These are phyloP conservation scores for Aporrectodea caliginosa DNA, from an alignment of 1,140 invertebrate genomes.

Conservation along the genomic window DNA sequence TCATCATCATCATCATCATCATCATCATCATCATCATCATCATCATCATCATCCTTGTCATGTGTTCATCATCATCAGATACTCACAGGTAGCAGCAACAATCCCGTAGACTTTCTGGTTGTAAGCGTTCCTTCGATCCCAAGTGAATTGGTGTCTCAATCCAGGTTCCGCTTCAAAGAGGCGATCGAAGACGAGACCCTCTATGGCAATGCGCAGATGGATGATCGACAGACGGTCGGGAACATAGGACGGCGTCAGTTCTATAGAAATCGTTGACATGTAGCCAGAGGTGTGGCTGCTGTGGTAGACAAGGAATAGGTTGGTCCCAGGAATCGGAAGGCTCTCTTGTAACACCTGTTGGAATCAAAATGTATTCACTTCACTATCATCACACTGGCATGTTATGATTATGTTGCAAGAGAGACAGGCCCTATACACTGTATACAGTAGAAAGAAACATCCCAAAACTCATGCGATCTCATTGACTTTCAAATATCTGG, in stretches of 20 bases:
- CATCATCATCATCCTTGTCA: too few species aligned
- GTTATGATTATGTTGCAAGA: too few species aligned
- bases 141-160: constrained; percentile 88
- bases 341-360: constrained; percentile 89
- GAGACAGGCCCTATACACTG: too few species aligned
- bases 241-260: constrained; percentile 73
- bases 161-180: constrained; percentile 92
- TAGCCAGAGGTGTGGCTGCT: constrained; percentile 88
- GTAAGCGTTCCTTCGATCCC: constrained; percentile 95
- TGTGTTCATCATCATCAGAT: background rate
- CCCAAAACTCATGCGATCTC: too few species aligned
- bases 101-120: constrained; percentile 81
- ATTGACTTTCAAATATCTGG: too few species aligned
- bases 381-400: too few species aligned
- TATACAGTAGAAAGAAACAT: too few species aligned
- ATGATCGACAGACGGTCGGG: constrained; percentile 78
- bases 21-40: background rate
- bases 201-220: constrained; percentile 80
- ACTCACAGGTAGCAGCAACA: constrained; percentile 54
- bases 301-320: constrained; percentile 85
- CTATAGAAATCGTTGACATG: constrained; percentile 83
- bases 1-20: background rate
- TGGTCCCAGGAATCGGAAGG: constrained; percentile 84
- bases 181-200: constrained; percentile 83
- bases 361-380: background rate